Evolutionary conservation across 2,113 vertebrate genomes (phyloP).

Genomic region (Mirza zaza): DNA sequence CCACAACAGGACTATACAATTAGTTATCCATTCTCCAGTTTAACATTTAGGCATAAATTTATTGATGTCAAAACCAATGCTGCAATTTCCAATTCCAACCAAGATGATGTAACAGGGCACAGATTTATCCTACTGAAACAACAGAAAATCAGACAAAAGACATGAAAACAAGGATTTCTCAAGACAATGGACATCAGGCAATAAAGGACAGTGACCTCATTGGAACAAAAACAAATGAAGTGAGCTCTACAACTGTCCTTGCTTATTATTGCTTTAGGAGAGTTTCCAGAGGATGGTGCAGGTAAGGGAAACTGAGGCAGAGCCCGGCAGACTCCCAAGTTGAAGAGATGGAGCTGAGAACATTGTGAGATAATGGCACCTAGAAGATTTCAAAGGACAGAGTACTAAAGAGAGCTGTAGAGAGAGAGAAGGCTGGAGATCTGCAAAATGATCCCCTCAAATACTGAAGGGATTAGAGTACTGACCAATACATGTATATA

Average conservation of each 20-base stretch:
- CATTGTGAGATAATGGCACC: neutral
- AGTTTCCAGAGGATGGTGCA: neutral
- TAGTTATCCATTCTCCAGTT: neutral
- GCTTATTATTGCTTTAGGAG: neutral
- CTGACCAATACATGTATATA: neutral
- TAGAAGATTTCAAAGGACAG: neutral
- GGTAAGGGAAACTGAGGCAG: neutral
- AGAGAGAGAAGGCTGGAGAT: neutral
- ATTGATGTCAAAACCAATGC: neutral
- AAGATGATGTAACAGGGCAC: neutral
- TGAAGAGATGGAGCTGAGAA: neutral
- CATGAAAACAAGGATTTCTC: neutral
- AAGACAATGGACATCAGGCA: neutral
- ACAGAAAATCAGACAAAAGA: neutral
- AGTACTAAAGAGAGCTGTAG: neutral
- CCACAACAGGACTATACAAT: neutral
- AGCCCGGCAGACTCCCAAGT: neutral
- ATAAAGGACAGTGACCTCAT: neutral
- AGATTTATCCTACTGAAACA: neutral
- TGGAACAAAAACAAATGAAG: neutral
- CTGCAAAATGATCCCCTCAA: neutral
- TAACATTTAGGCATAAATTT: neutral
- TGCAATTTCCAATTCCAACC: neutral
- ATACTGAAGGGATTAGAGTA: neutral
- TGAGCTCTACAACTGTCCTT: neutral